Evolutionary conservation across 2,888 invertebrate genomes (phyloP).

Genomic region (Oligia fasciuncula): DNA sequence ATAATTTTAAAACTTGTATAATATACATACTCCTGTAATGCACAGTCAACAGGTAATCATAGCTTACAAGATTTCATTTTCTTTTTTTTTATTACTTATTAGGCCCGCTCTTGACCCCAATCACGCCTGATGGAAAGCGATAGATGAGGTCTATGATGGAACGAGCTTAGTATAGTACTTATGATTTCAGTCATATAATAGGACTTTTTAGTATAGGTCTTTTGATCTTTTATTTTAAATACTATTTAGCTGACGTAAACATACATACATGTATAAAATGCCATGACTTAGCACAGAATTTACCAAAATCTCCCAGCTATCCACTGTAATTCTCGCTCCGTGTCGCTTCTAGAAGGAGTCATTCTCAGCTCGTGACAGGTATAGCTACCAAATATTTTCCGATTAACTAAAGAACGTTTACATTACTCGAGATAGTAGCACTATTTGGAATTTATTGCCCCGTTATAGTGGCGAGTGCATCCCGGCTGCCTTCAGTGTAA

Average conservation of each 20-base stretch:
- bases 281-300: neutral
- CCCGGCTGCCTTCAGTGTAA: slow-evolving; percentile 69
- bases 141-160: too few relatives aligned
- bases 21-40: too few relatives aligned
- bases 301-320: neutral
- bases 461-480: slow-evolving; percentile 85
- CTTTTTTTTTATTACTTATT: too few relatives aligned
- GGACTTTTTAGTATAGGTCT: neutral
- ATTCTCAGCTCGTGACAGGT: slow-evolving; percentile 60
- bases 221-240: neutral
- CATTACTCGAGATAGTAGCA: slow-evolving; percentile 82
- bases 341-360: slow-evolving; percentile 43
- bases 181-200: neutral
- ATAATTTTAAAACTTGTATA: too few relatives aligned
- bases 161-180: too few relatives aligned
- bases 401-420: slow-evolving; percentile 84
- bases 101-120: too few relatives aligned
- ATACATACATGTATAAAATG: neutral
- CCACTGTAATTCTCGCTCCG: slow-evolving; percentile 8
- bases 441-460: slow-evolving; percentile 85
- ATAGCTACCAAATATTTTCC: slow-evolving; percentile 79
- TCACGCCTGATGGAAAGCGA: too few relatives aligned
- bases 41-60: too few relatives aligned
- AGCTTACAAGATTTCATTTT: neutral
- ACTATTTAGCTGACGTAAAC: neutral